These are phyloP conservation scores for Cassiopea andromeda DNA, from an alignment of 30 jellyfish, hydroid and myxozoan genomes.

Conservation along the genomic window DNA sequence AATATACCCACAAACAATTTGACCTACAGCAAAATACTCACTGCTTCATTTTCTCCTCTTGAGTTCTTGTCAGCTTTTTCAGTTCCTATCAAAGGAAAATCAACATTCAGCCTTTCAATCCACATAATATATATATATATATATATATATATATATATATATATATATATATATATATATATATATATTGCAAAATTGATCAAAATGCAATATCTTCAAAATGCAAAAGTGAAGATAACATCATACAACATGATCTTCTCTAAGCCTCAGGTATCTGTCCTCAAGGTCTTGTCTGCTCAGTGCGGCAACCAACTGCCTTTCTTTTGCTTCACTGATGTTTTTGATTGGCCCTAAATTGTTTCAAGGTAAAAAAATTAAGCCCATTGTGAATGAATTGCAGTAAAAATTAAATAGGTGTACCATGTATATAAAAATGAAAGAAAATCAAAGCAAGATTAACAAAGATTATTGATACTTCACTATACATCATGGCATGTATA, in stretches of 20 bases:
- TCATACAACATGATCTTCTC: slow-evolving; percentile 89
- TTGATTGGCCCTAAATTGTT: slow-evolving; percentile 21
- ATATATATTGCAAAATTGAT: background rate
- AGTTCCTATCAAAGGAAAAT: slow-evolving; percentile 48
- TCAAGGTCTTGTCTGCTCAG: slow-evolving; percentile 87
- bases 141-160: too few species aligned
- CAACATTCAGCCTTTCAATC: too few species aligned
- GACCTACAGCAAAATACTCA: slow-evolving; percentile 17
- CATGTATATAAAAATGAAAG: background rate
- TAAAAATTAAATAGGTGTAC: background rate
- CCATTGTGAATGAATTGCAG: background rate
- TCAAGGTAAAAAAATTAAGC: background rate
- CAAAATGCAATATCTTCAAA: background rate
- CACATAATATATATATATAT: too few species aligned
- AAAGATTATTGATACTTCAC: too few species aligned
- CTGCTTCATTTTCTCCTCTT: slow-evolving; percentile 95
- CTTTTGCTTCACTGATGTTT: slow-evolving; percentile 86
- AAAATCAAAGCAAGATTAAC: background rate
- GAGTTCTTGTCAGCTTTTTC: slow-evolving; percentile 80
- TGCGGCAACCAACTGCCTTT: slow-evolving; percentile 79
- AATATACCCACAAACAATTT: background rate
- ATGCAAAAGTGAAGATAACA: background rate
- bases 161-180: too few species aligned
- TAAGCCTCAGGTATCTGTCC: slow-evolving; percentile 85
- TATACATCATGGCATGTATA: too few species aligned